These are phyloP conservation scores for Tyria jacobaeae DNA, from an alignment of 2,888 invertebrate species.

Conservation along the genomic window DNA sequence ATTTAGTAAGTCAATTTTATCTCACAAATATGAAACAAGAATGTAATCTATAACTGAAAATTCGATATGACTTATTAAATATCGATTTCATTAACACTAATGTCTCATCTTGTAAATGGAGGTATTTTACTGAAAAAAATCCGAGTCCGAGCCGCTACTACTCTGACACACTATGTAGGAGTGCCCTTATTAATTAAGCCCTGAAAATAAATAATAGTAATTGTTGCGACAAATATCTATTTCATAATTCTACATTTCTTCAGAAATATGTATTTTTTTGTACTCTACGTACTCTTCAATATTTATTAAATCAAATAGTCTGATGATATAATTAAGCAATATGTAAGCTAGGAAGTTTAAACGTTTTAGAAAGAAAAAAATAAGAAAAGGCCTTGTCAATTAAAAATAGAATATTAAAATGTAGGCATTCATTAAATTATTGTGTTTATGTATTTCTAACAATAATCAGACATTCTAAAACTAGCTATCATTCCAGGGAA, in stretches of 20 bases:
- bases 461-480: not conserved
- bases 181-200: conserved; percentile 41
- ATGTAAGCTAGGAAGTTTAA: too few species aligned
- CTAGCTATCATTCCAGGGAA: not conserved
- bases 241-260: not conserved
- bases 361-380: too few species aligned
- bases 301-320: too few species aligned
- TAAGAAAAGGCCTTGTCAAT: too few species aligned
- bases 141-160: not conserved
- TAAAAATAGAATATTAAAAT: too few species aligned
- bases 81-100: not conserved
- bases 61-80: not conserved
- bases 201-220: conserved; percentile 40
- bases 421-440: too few species aligned
- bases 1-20: too few species aligned
- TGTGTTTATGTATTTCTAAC: not conserved
- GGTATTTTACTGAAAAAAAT: not conserved
- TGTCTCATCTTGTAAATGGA: not conserved
- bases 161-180: conserved; percentile 32
- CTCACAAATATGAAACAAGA: not conserved
- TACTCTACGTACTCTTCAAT: too few species aligned
- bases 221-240: conserved; percentile 15
- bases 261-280: too few species aligned
- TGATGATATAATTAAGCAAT: too few species aligned
- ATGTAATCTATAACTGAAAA: not conserved